Evolutionary conservation across 2,888 invertebrate species (phyloP), one percentile per base, ranked within the genome.

Genomic region (Lysandra bellargus): DNA sequence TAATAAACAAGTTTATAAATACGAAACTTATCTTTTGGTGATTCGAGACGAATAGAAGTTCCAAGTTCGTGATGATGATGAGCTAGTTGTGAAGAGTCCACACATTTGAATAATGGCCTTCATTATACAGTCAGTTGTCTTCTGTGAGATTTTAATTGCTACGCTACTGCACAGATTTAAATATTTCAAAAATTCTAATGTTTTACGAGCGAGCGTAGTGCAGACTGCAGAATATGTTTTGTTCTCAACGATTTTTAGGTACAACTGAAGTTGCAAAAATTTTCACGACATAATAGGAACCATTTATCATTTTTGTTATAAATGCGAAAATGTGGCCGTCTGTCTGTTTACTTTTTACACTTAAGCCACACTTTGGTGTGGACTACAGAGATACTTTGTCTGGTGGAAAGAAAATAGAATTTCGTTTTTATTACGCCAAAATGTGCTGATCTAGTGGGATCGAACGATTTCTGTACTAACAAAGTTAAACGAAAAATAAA

Each of bases 81-180:
- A 64, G 4, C 12, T 9, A 30, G 30, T 64, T 7, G 30, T 30
- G 23, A 23, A 30, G 64, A 64, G 30, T 64, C 23, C 64, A 64
- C 30, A 30, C 64, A 30, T 64, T 64, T 64, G 30, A 64, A 64
- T 64, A 64, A 64, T 64, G 64, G 64, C 30, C 23, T 64, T 12
- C 64, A 64, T 64, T 64, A 30, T 64, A 30, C 64, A 64, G 12
- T 64, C 64, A 23, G 30, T 23, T 30, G 64, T 64, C 64, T 64
- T 64, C 12, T 23, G 30, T 64, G 64, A 30, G 30, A 64, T 64
- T 64, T 64, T 64, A 64, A 64, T 64, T 64, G 64, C 64, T 64
- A 30, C 9, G 9, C 9, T 64, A 64, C 30, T 64, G 9, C 12
- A 64, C 9, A 64, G 9, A 64, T 30, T 64, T 64, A 64, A 64